Conservation (phyloP, 2,113 vertebrate species). For the Parus major region DNA sequence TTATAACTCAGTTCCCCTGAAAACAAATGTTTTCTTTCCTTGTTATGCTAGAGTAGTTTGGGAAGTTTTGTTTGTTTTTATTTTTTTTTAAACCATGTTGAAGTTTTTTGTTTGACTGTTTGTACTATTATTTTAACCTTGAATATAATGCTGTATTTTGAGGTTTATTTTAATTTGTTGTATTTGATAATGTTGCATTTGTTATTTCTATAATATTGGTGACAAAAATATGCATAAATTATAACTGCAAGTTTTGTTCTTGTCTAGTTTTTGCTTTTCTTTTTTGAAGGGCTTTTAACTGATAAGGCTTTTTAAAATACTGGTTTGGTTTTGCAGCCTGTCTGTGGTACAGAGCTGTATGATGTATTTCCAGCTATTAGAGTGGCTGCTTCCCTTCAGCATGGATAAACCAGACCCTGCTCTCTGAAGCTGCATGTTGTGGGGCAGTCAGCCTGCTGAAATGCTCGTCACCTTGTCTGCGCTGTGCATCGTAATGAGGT, state of each 20-base stretch:
- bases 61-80: neutral
- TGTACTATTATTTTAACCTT: neutral
- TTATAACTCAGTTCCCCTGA: neutral
- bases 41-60: neutral
- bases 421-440: neutral
- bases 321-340: neutral
- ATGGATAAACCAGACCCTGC: neutral
- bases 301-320: neutral
- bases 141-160: neutral
- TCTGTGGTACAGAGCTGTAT: neutral
- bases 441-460: neutral
- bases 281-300: neutral
- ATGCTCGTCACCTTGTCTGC: neutral
- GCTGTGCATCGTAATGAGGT: rapidly evolving
- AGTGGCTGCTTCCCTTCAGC: neutral
- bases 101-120: neutral
- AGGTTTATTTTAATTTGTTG: neutral
- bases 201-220: neutral
- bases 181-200: neutral
- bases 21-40: neutral
- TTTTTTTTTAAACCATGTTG: neutral
- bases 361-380: neutral
- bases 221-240: neutral
- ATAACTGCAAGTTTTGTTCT: neutral
- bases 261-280: neutral